Evolutionary conservation across 1,140 invertebrate genomes (phyloP).

Genomic region (Ceratina calcarata): DNA sequence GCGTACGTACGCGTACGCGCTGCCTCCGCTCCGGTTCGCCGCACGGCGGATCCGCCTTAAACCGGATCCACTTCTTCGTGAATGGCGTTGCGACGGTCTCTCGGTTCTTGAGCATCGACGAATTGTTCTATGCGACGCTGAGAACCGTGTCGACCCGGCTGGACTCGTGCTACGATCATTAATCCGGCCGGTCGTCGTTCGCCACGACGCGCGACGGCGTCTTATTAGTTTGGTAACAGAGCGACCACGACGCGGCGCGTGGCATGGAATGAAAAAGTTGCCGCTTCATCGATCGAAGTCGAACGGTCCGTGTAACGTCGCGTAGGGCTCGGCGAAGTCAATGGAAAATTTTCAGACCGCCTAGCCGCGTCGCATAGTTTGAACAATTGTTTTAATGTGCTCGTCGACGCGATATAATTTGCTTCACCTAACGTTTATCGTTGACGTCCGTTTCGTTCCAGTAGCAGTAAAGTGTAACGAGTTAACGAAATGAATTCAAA

Average conservation of each 20-base stretch:
- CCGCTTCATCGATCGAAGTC: not conserved
- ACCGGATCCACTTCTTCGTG: constrained; percentile 48
- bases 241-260: not conserved
- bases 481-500: no score
- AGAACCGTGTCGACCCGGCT: not conserved
- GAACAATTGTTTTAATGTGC: no score
- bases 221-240: not conserved
- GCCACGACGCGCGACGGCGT: not conserved
- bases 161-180: constrained; percentile 31
- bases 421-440: no score
- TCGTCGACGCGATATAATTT: no score
- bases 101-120: constrained; percentile 26
- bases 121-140: constrained; percentile 42
- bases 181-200: constrained; percentile 5
- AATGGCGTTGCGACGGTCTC: constrained; percentile 40
- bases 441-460: no score
- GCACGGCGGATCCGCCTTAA: constrained; percentile 45
- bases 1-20: constrained; percentile 9
- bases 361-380: no score
- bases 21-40: constrained; percentile 21
- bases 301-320: no score
- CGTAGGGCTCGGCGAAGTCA: no score
- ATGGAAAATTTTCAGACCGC: not conserved
- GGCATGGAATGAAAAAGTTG: not conserved
- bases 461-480: no score